Evolutionary conservation across 2,888 invertebrate species (phyloP), one percentile per base, ranked within the genome.

Genomic region (Odontomyia ornata): DNA sequence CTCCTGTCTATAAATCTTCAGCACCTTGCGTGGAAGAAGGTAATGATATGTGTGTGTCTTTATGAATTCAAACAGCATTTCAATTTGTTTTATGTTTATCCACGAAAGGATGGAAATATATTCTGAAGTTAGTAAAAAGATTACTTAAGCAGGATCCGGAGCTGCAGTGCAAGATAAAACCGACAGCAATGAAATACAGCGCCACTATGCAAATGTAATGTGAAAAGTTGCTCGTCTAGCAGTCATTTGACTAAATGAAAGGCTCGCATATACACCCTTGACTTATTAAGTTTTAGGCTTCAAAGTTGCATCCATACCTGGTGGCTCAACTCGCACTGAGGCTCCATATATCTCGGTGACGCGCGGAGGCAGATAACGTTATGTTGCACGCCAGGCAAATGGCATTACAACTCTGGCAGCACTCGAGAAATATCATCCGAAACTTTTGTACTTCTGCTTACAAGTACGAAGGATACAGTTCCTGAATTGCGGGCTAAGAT

Each of bases 271-370:
- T 28, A 60, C 43, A 60, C 15, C 30, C 75, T 52, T 75, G 75
- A 64, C 75, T 75, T 75, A 75, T 75, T 75, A 64, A 75, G 75
- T 64, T 75, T 13, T 75, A 75, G 75, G 75, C 75, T 28, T 72
- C 64, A 43, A 46, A 64, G 46, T 25, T 75, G 23, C 46, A 60
- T 64, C 25, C 46, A 60, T 46, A 46, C 23, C 18, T 56, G 5
- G 18, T 64, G 28, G 9, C 36, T 36, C 5, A 21, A 21, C 7
- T 46, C 30, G 27, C 57, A 36, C 60, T 23, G 28, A 57, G 30
- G 36, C n/a, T 60, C 23, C 18, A 25, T 25, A 73, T 23, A 30
- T 60, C 60, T 15, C n/a, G 23, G 21, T 21, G 43, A 43, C 67
- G 30, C 30, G 3, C n/a, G n/a, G n/a, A n/a, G 3, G 46, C 18